Evolutionary conservation across 2,888 invertebrate species (phyloP).

Genomic region (Chrysina gloriosa): DNA sequence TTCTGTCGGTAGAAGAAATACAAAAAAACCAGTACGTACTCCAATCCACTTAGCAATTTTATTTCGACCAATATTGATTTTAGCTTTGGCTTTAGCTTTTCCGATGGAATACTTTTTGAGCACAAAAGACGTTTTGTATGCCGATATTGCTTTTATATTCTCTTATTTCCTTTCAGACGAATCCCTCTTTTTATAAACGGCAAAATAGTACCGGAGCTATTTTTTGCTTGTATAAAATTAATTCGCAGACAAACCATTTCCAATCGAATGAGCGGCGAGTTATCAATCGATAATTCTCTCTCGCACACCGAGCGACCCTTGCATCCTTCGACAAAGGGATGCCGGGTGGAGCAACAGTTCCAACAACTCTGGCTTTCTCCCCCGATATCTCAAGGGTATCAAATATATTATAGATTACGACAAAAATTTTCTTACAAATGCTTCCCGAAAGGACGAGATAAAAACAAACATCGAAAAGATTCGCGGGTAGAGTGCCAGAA

Average conservation of each 20-base stretch:
- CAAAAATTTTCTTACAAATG: neutral
- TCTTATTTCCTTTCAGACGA: neutral
- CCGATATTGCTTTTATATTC: neutral
- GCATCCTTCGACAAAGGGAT: neutral
- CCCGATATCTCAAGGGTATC: conserved; percentile 20
- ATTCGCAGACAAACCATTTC: conserved; percentile 20
- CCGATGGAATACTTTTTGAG: neutral
- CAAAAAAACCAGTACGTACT: no score
- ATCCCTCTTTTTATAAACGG: no score
- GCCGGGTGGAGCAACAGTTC: conserved; percentile 2
- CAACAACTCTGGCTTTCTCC: neutral
- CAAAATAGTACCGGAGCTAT: conserved; percentile 9
- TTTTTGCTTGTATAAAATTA: conserved; percentile 19
- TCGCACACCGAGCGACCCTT: neutral
- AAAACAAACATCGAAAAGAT: conserved; percentile 17
- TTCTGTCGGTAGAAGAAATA: no score
- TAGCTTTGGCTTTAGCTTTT: neutral
- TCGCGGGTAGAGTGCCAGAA: neutral
- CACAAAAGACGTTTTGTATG: neutral
- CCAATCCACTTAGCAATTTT: no score
- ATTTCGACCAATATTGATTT: no score
- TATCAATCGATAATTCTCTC: conserved; percentile 14
- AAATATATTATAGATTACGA: conserved; percentile 24
- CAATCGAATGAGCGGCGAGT: neutral
- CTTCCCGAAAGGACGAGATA: conserved; percentile 9